Evolutionary conservation across 2,888 invertebrate genomes (phyloP).

Genomic region (Chrysolina oricalcia): DNA sequence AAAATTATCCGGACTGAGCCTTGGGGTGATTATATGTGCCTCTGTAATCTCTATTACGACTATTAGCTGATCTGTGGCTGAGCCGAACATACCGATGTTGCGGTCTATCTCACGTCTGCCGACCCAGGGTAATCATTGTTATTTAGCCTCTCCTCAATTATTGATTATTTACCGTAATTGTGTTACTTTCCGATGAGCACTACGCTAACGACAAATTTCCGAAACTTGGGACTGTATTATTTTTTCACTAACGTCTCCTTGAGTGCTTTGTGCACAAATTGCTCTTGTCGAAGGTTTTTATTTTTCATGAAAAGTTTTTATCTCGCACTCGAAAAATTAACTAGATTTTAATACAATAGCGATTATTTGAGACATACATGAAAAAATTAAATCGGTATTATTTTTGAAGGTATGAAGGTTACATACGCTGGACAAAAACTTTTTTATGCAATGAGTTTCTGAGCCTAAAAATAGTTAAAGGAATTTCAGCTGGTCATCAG

Average conservation of each 20-base stretch:
- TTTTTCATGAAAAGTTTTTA: constrained; percentile 3
- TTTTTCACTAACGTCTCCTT: constrained; percentile 40
- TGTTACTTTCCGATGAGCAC: constrained; percentile 59
- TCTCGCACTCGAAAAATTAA: no score
- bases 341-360: no score
- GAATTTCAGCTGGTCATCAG: no score
- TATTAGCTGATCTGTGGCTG: constrained; percentile 64
- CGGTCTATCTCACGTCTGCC: constrained; percentile 65
- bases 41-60: constrained; percentile 68
- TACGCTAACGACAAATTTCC: constrained; percentile 50
- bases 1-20: constrained; percentile 46
- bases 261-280: constrained; percentile 41
- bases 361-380: no score
- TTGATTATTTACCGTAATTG: constrained; percentile 70
- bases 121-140: constrained; percentile 68
- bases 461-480: no score
- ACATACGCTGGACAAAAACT: no score
- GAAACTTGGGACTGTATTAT: constrained; percentile 40
- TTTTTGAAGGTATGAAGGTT: no score
- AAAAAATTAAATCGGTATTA: no score
- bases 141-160: constrained; percentile 69
- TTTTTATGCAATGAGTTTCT: no score
- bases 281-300: constrained; percentile 9
- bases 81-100: constrained; percentile 39
- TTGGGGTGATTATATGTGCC: constrained; percentile 65